phyloP scores from a whole-genome alignment of 2,113 vertebrate species.

The Acanthisitta chloris region DNA sequence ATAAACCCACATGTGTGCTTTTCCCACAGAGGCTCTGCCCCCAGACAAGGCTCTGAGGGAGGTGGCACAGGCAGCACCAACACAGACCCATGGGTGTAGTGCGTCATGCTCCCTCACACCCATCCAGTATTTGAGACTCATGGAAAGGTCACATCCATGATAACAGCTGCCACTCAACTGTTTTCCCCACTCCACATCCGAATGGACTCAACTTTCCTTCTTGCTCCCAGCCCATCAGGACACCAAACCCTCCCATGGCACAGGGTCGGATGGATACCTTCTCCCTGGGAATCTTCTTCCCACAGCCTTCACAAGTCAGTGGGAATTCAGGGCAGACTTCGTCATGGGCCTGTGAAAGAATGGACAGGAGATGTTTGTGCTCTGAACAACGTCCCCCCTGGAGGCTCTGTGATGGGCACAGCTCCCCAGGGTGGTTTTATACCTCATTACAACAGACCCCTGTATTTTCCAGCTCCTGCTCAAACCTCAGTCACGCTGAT shows the following conservation, averaged over 20 bases:
- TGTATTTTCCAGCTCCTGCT: not conserved
- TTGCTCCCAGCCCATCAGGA: not conserved
- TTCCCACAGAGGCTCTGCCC: not conserved
- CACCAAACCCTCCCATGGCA: fast-evolving
- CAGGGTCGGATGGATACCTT: conserved; percentile 65
- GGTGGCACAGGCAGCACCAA: not conserved
- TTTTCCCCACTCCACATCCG: not conserved
- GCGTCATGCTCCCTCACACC: not conserved
- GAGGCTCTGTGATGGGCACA: not conserved
- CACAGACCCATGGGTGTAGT: fast-evolving
- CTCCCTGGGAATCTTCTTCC: conserved; percentile 86
- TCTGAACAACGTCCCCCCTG: not conserved
- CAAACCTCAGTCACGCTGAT: not conserved
- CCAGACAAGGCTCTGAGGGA: not conserved
- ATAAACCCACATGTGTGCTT: fast-evolving
- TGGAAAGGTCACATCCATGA: not conserved
- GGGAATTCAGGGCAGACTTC: conserved; percentile 87
- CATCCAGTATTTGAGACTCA: not conserved
- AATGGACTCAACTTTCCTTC: not conserved
- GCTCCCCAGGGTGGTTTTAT: fast-evolving
- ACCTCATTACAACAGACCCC: fast-evolving
- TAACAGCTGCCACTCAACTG: not conserved
- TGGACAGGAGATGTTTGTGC: not conserved
- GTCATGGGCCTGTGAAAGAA: conserved; percentile 80
- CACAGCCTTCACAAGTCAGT: conserved; percentile 87